Evolutionary conservation across 2,797 vertebrate species (phyloP), one percentile per base, ranked within the genome.

Genomic region (Cryptoblepharus egeriae): DNA sequence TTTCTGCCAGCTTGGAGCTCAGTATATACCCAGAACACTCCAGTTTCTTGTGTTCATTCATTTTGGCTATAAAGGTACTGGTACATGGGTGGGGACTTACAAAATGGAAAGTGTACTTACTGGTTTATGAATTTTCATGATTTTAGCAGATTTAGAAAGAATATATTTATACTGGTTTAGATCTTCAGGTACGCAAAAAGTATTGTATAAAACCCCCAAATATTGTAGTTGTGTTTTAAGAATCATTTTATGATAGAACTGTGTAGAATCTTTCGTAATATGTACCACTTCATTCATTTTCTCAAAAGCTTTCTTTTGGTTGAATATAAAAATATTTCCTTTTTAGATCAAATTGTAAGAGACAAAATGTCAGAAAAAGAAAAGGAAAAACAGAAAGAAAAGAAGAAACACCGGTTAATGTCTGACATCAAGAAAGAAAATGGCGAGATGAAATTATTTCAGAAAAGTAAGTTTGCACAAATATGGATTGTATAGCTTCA

Each of bases 381-480:
- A 57, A 94, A 94, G 83, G 97, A 98, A 91, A 97, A 95, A 68
- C 96, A 97, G 68, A 97, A 95, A 89, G 97, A 98, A 81, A 98
- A 97, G 96, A 98, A 97, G 94, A 98, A 98, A 89, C 97, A 98
- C 92, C 98, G 98, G 95, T 91, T 96, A 90, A 97, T 97, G 93
- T 97, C 96, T 86, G 97, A 99, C 94, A 96, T 98, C 90, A 99
- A 99, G 96, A 97, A 97, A 93, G 98, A 99, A 93, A 99, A 99
- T 42, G 98, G 98, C 87, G 98, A 98, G 90, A 95, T 98, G 90
- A 98, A 97, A 91, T 95, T 97, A 91, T 95, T 97, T 37, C 96
- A 97, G 91, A 99, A 98, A 98, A 97, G 98, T 98, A 91, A 74
- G 96, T 96, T 90, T 76, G 52, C 76, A 75, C 32, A 74, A 0